Evolutionary conservation across 1,140 invertebrate genomes (phyloP), one percentile per base, ranked within the genome.

Genomic region (Pseudobourletiella spinata): DNA sequence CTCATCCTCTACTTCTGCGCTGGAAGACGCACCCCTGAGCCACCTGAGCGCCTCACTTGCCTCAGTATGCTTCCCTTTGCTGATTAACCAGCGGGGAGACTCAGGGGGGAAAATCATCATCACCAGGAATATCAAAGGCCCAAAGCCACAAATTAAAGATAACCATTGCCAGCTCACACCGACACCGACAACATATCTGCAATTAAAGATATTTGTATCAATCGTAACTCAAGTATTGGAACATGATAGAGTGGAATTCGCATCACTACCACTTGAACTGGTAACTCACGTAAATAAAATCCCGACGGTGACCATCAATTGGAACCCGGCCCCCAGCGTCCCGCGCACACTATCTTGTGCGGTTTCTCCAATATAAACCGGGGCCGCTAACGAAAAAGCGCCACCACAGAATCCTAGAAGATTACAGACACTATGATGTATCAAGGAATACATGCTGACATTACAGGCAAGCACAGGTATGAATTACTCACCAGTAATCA

Each of bases 91-190:
- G 3, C 82, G 78, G 0, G 91, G 91, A 16, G 89, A 89, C 73
- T 95, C 91, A 0, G 91, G 90, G 75, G 93, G 82, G 70, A 81
- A 84, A 26, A 83, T 73, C 73, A 91, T 86, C 1, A 80, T 77
- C 1, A 80, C 57, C 0, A 86, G 72, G 29, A 88, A 83, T 0
- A 86, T 44, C 1, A 86, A 70, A 16, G 87, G 84, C 25, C 90
- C 73, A 1, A 83, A 61, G 0, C 82, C 80, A 59, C 86, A 86
- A 25, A 84, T 71, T 1, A 85, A 72, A 2, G 86, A 85, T 25
- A 95, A 74, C 0, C 75, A 76, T 16, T 76, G 76, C 82, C 84
- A 91, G 15, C 76, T 75, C 20, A 59, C 24, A 18, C 4, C 24
- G 8, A 48, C 15, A 30, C 61, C 60, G 0, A 66, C 16, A 1